Evolutionary conservation across 1,140 invertebrate genomes (phyloP), one percentile per base, ranked within the genome.

Genomic region (Drosophila takahashii): DNA sequence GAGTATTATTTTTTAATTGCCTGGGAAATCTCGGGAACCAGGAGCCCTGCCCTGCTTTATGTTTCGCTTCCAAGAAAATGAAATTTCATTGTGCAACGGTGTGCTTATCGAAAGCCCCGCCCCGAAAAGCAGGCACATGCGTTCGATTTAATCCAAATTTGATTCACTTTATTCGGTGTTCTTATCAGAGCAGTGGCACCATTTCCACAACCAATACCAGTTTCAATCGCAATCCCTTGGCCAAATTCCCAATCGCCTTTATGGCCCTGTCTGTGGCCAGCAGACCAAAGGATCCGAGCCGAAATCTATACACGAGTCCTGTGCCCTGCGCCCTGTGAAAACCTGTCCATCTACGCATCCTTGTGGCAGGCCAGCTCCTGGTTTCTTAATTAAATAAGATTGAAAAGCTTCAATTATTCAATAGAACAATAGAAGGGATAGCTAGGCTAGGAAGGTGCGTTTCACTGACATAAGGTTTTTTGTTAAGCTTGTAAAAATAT

Each of bases 401-500:
- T 69, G 77, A 75, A 79, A 74, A 69, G 77, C 62, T 79, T 79
- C 70, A 79, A 79, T 79, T 79, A 79, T 79, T 67, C 57, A 69
- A 69, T 65, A 50, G 77, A 79, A 71, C 51, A 71, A 70, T 57
- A 48, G 67, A 41, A 57, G 34, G 65, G 64, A 57, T 70, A 47
- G 44, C 36, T 47, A 10, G 15, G 13, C n/a, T 8, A n/a, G 22
- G 3, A 60, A 26, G 18, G 4, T 58, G 45, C 27, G 9, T 11
- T 6, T 3, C 16, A 42, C 7, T 32, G 13, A 22, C 6, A 26
- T 44, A 44, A 44, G 9, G 18, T 11, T 18, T 8, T 34, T 3
- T n/a, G 32, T 34, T 34, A 27, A 3, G 26, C 5, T n/a, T n/a
- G n/a, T n/a, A n/a, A n/a, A n/a, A n/a, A n/a, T n/a, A n/a, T n/a